Evolutionary conservation across 2,888 invertebrate genomes (phyloP), one percentile per base, ranked within the genome.

Genomic region (Polydrusus pterygomalis): DNA sequence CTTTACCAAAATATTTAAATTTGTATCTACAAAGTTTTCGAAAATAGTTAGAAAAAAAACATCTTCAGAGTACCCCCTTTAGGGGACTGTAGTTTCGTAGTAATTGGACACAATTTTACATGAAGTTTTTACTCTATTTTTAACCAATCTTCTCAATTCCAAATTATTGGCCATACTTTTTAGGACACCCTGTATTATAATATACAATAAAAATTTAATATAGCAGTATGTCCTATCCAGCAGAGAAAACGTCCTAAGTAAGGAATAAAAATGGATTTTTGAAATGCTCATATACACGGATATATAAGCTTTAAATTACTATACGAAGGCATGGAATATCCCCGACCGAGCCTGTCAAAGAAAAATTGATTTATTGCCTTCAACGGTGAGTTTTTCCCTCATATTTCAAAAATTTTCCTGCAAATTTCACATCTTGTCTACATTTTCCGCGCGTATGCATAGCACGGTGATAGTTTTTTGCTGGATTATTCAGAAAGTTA

Each of bases 321-420:
- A 69, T 58, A 17, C 69, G 40, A 17, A 64, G 62, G 62, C 68
- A 51, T 30, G 64, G 47, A 64, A 74, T 64, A 34, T 70, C 65
- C 67, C 69, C 45, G n/a, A 20, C 51, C n/a, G 62, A 56, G 38
- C 54, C 68, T 62, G 69, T 63, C 74, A 70, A 75, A 62, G 56
- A 45, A 68, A 34, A 71, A 49, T 60, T 75, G 75, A 75, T 75
- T 71, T 75, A 75, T 75, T 15, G 67, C 67, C 30, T 65, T 65
- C 67, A 72, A 49, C 70, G 40, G 15, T 51, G 47, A 60, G 71
- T 75, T 75, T 67, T 75, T 67, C 58, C 38, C 54, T 72, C 75
- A 68, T 75, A 71, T 75, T 71, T 75, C 67, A 72, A 71, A 71
- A 71, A 67, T 65, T 75, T 71, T 70, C 75, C 58, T 47, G 20